These are phyloP conservation scores for Dasyprocta punctata DNA, from an alignment of 2,113 vertebrate species.

Conservation along the genomic window DNA sequence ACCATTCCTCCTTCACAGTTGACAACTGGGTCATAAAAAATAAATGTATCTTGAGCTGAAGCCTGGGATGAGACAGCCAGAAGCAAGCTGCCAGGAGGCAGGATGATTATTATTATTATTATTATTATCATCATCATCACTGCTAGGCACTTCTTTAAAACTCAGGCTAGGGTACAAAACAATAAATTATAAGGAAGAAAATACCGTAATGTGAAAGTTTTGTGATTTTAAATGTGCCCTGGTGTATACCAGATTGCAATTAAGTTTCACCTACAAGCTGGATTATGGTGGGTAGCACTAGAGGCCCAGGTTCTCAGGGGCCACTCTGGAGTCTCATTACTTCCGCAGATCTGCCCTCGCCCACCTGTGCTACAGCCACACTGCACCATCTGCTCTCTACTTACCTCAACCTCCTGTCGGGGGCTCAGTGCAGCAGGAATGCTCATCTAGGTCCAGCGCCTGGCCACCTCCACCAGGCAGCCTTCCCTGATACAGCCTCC, in stretches of 20 bases:
- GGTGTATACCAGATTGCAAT: not conserved
- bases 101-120: not conserved
- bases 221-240: constrained; percentile 9
- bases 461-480: not conserved
- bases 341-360: not conserved
- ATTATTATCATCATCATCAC: too few species aligned
- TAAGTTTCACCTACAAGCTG: not conserved
- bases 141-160: not conserved
- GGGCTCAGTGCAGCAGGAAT: not conserved
- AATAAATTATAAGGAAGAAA: constrained; percentile 57
- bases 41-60: not conserved
- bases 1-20: not conserved
- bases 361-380: not conserved
- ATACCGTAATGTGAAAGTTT: not conserved
- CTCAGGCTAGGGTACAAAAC: constrained; percentile 34
- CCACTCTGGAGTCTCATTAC: not conserved
- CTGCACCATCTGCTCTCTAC: not conserved
- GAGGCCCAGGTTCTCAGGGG: not conserved
- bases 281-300: not conserved
- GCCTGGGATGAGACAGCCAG: not conserved
- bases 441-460: not conserved
- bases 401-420: not conserved
- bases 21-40: not conserved
- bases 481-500: not conserved
- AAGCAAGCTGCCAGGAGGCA: not conserved